Conservation (phyloP, 2,888 invertebrate genomes). For the Polyommatus icarus region DNA sequence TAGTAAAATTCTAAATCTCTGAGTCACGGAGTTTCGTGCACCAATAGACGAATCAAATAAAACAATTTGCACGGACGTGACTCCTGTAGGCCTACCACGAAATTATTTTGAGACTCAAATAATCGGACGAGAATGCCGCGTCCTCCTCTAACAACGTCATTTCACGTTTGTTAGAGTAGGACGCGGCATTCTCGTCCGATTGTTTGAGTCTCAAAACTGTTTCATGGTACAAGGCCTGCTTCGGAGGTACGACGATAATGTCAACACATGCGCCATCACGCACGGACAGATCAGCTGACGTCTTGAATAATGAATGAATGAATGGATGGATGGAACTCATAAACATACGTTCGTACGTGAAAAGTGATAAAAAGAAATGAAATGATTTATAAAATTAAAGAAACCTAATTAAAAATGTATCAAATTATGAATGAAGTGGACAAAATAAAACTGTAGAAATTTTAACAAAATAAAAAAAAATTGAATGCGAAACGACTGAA, state of each 20-base stretch:
- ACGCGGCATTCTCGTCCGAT: no score
- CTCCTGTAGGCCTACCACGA: no score
- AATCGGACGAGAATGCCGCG: no score
- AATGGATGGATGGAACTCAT: constrained; percentile 1
- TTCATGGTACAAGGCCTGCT: no score
- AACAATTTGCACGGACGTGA: constrained; percentile 15
- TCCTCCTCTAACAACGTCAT: no score
- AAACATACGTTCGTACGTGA: not conserved
- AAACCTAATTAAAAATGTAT: not conserved
- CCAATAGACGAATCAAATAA: constrained; percentile 12
- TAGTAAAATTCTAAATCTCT: not conserved
- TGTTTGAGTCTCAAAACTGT: no score
- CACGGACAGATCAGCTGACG: constrained; percentile 24
- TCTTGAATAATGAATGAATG: constrained; percentile 20
- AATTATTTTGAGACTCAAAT: no score
- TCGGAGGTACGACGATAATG: constrained; percentile 3
- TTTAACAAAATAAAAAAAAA: no score
- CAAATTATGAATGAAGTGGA: not conserved
- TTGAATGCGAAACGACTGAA: not conserved
- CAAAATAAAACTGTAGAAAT: not conserved
- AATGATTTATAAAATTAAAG: not conserved
- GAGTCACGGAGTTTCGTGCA: not conserved
- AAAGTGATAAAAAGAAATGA: not conserved
- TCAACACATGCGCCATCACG: constrained; percentile 25
- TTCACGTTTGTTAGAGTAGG: no score